Percentiles rank a stretch among this genome's conserved stretches.
Conservation (phyloP, 2,113 vertebrate species). For the Camelus bactrianus region DNA sequence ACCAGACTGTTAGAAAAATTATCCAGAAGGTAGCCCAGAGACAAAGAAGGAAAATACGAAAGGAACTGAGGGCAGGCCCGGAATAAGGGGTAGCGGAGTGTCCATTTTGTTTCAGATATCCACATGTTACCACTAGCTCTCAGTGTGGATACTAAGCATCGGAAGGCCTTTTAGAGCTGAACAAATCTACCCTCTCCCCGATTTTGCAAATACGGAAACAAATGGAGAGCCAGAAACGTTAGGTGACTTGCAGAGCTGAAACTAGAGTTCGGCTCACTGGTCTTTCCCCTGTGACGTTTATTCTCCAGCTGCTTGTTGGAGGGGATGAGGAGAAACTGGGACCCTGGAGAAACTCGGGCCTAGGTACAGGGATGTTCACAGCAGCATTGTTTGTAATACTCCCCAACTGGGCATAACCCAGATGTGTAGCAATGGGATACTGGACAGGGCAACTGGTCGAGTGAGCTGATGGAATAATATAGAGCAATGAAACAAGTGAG, state of each 20-base stretch:
- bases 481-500: not conserved
- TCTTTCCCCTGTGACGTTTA: not conserved
- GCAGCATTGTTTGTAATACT: not conserved
- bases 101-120: not conserved
- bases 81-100: not conserved
- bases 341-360: not conserved
- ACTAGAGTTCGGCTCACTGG: not conserved
- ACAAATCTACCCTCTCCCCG: not conserved
- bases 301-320: not conserved
- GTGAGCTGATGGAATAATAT: not conserved
- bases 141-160: not conserved
- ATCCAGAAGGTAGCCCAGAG: not conserved
- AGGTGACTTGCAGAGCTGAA: not conserved
- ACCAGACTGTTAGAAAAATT: slow-evolving; percentile 9
- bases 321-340: not conserved
- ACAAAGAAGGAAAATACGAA: not conserved
- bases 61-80: not conserved
- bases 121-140: not conserved
- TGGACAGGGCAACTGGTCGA: not conserved
- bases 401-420: not conserved
- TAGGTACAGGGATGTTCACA: not conserved
- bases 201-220: not conserved
- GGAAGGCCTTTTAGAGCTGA: not conserved
- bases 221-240: not conserved
- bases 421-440: not conserved